Evolutionary conservation across 2,888 invertebrate genomes (phyloP).

Genomic region (Oxystoma pomonae): DNA sequence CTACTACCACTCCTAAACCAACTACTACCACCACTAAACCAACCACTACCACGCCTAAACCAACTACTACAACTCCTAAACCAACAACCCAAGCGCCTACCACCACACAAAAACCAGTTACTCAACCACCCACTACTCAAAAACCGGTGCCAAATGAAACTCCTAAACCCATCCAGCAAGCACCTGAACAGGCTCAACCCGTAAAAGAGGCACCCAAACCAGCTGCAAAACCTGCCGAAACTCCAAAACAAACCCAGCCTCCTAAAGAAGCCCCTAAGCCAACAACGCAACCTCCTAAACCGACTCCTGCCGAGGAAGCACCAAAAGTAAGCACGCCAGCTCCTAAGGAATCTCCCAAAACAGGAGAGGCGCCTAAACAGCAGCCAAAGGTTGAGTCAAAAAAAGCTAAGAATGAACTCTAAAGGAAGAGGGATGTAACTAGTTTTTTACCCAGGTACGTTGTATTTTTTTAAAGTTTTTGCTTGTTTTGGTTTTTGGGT

Average conservation of each 20-base stretch:
- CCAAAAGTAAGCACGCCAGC: constrained; percentile 11
- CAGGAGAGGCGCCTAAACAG: constrained; percentile 18
- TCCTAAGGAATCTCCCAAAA: constrained; percentile 15
- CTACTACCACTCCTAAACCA: constrained; percentile 31
- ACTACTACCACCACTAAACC: constrained; percentile 30
- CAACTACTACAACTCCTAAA: constrained; percentile 49
- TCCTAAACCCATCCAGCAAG: constrained; percentile 10
- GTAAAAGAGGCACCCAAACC: background rate
- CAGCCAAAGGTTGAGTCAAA: no score
- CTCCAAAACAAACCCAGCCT: background rate
- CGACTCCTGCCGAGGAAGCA: constrained; percentile 24
- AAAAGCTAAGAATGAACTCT: no score
- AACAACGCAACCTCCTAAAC: constrained; percentile 19
- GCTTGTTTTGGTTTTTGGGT: no score
- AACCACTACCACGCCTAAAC: constrained; percentile 20
- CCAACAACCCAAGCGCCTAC: constrained; percentile 22
- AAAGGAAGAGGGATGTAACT: no score
- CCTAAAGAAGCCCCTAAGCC: background rate
- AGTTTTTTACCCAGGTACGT: no score
- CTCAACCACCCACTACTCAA: constrained; percentile 13
- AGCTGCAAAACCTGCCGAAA: no score
- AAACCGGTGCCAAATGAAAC: constrained; percentile 17
- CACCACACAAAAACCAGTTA: constrained; percentile 5
- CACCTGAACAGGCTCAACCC: constrained; percentile 16
- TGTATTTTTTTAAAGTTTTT: no score